These are phyloP conservation scores for Campoplex nolae DNA, from an alignment of 2,888 invertebrate genomes.

Conservation along the genomic window DNA sequence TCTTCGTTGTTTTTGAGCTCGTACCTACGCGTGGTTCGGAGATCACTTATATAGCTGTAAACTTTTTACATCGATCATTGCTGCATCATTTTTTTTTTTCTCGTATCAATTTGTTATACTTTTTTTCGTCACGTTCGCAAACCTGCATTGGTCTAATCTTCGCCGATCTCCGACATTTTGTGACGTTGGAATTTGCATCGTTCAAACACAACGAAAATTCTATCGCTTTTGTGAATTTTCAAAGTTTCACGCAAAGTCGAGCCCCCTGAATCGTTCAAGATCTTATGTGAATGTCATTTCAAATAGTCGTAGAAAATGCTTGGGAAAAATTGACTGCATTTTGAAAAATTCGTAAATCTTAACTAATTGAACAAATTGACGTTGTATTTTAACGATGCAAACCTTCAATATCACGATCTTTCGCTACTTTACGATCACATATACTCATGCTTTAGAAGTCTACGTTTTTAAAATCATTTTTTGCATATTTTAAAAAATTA, in stretches of 20 bases:
- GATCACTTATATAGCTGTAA: background rate
- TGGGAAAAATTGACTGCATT: background rate
- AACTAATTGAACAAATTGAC: background rate
- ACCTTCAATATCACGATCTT: background rate
- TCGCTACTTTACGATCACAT: constrained; percentile 20
- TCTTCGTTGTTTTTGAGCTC: background rate
- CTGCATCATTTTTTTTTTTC: background rate
- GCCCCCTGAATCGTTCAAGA: background rate
- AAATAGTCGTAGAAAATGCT: too few species aligned
- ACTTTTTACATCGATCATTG: background rate
- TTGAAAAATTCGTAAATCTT: background rate
- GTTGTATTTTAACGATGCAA: background rate
- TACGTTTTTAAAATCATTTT: background rate
- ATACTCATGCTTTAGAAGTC: constrained; percentile 27
- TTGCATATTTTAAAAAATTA: background rate
- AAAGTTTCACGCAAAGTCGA: background rate
- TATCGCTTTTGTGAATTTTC: background rate
- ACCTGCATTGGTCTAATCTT: background rate
- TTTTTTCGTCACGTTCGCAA: background rate
- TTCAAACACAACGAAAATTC: background rate
- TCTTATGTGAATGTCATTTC: background rate
- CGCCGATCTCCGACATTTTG: background rate
- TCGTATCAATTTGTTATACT: constrained; percentile 4
- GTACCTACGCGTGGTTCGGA: background rate
- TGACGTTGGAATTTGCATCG: background rate